Percentiles rank a stretch among this genome's conserved stretches.
Evolutionary conservation across 1,140 invertebrate genomes (phyloP).

Genomic region (Polyergus mexicanus): DNA sequence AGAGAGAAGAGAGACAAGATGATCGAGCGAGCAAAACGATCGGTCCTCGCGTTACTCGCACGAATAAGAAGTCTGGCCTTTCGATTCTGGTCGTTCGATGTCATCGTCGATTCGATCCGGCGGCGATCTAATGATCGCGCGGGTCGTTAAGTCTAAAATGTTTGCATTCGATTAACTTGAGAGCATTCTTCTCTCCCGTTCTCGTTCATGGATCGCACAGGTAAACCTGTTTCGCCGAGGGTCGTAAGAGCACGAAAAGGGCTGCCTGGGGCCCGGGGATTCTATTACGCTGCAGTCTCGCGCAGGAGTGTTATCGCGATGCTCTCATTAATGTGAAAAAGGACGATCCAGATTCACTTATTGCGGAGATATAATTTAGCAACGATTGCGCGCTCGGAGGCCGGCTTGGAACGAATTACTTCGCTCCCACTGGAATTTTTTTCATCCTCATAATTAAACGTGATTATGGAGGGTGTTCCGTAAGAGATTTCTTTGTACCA

Average conservation of each 20-base stretch:
- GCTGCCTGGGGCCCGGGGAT: slow-evolving; percentile 66
- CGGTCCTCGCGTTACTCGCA: slow-evolving; percentile 31
- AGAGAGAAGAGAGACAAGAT: neutral
- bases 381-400: slow-evolving; percentile 58
- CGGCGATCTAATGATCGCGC: slow-evolving; percentile 73
- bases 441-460: slow-evolving; percentile 58
- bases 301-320: slow-evolving; percentile 54
- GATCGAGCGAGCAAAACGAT: neutral
- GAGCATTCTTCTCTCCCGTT: slow-evolving; percentile 54
- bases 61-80: slow-evolving; percentile 67
- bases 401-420: slow-evolving; percentile 43
- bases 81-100: slow-evolving; percentile 44
- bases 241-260: slow-evolving; percentile 65
- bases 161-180: slow-evolving; percentile 78
- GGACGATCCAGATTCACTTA: slow-evolving; percentile 63
- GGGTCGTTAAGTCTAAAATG: slow-evolving; percentile 69
- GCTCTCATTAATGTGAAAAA: slow-evolving; percentile 61
- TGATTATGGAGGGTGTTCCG: slow-evolving; percentile 59
- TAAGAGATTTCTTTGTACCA: slow-evolving; percentile 40
- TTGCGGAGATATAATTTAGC: slow-evolving; percentile 62
- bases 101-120: slow-evolving; percentile 73
- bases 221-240: slow-evolving; percentile 66
- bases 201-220: slow-evolving; percentile 19
- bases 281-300: slow-evolving; percentile 65
- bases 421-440: slow-evolving; percentile 47